phyloP scores from a whole-genome alignment of 2,797 vertebrate species.

The Bovichtus diacanthus region DNA sequence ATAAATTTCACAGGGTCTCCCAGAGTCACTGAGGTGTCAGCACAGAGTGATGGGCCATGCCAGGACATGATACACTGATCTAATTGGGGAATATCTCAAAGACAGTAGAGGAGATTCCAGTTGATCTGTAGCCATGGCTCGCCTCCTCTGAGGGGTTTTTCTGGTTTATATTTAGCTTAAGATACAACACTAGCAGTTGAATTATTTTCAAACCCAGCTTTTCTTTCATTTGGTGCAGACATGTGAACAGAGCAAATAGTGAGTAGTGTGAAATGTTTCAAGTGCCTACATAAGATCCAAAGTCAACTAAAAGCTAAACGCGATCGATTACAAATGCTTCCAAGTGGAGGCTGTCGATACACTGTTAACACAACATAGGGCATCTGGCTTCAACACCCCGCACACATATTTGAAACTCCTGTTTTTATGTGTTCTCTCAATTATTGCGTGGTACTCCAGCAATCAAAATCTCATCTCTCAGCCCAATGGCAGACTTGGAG shows the following conservation, averaged over 20 bases:
- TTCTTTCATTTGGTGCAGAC: constrained; percentile 7
- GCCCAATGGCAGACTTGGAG: constrained; percentile 77
- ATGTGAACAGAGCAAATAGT: neutral
- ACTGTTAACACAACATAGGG: constrained; percentile 32
- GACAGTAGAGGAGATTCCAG: constrained; percentile 64
- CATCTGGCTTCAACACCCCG: constrained; percentile 28
- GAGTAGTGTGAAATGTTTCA: constrained; percentile 9
- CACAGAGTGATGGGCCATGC: constrained; percentile 73
- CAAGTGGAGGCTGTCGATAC: constrained; percentile 47
- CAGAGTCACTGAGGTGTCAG: constrained; percentile 75
- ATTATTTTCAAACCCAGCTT: constrained; percentile 1
- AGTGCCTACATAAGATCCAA: neutral
- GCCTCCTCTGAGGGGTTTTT: constrained; percentile 42
- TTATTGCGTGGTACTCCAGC: constrained; percentile 73
- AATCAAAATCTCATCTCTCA: constrained; percentile 90
- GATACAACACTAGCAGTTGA: constrained; percentile 18
- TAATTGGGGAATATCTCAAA: constrained; percentile 74
- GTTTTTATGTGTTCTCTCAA: constrained; percentile 77
- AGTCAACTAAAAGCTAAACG: no score
- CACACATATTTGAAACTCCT: constrained; percentile 66
- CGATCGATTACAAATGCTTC: neutral
- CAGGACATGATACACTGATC: constrained; percentile 73
- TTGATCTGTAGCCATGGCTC: constrained; percentile 56
- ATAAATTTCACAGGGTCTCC: constrained; percentile 70
- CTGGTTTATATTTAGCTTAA: constrained; percentile 59